A percentile compares a stretch with the other conserved stretches of the same genome.
These are phyloP conservation scores for Polyommatus iphigenia DNA, from an alignment of 2,888 invertebrate genomes.

Conservation along the genomic window DNA sequence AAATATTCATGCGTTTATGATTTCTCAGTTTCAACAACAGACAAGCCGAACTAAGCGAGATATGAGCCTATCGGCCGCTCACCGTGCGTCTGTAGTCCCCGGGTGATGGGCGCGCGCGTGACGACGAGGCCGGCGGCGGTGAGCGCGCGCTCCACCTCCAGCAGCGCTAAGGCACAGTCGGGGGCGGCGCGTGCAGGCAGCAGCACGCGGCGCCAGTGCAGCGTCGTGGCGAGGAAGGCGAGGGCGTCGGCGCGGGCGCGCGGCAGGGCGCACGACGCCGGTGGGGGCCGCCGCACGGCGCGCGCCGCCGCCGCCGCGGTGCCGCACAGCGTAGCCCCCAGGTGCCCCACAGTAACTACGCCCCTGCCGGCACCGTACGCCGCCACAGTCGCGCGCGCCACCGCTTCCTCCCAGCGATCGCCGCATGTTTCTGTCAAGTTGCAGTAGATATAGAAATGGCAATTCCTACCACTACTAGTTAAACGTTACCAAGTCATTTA, in stretches of 20 bases:
- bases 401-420: conserved; percentile 49
- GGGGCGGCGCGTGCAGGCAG: conserved; percentile 47
- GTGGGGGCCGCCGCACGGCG: conserved; percentile 43
- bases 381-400: conserved; percentile 49
- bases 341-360: conserved; percentile 45
- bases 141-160: conserved; percentile 44
- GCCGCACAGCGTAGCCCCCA: conserved; percentile 48
- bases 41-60: not conserved
- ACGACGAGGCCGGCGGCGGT: conserved; percentile 48
- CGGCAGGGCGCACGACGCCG: conserved; percentile 44
- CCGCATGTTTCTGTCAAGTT: conserved; percentile 58
- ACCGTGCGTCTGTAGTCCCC: conserved; percentile 51
- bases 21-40: not conserved
- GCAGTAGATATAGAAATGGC: not conserved
- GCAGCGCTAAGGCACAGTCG: conserved; percentile 43
- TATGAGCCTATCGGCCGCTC: conserved; percentile 29
- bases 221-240: conserved; percentile 47
- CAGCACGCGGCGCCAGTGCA: conserved; percentile 54
- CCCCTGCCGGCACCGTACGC: conserved; percentile 50
- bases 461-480: not conserved
- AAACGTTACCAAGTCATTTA: not conserved
- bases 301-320: conserved; percentile 49
- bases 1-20: not conserved
- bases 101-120: conserved; percentile 41
- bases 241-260: conserved; percentile 50